These are phyloP conservation scores for Scatophagus argus DNA, from an alignment of 2,113 vertebrate species.

Conservation along the genomic window DNA sequence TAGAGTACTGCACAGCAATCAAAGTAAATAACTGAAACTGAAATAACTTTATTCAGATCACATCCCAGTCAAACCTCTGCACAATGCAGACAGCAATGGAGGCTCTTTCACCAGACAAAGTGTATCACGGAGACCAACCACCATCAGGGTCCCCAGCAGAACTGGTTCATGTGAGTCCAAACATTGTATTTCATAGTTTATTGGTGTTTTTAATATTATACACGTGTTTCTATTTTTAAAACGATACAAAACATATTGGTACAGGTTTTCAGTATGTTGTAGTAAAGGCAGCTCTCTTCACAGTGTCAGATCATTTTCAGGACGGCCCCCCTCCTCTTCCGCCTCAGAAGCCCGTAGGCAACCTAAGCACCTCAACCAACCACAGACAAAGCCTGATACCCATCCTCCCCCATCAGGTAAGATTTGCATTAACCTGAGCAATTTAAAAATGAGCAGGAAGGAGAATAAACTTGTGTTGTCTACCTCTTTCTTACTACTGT, in stretches of 20 bases:
- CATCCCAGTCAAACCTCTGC: slow-evolving; percentile 78
- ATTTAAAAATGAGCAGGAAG: too few relatives aligned
- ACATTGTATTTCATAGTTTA: neutral
- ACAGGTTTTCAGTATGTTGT: neutral
- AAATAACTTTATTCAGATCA: slow-evolving; percentile 84
- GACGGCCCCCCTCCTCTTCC: slow-evolving; percentile 88
- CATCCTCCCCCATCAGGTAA: slow-evolving; percentile 59
- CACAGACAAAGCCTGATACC: slow-evolving; percentile 68
- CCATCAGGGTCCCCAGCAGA: slow-evolving; percentile 92
- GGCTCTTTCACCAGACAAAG: slow-evolving; percentile 59
- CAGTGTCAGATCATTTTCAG: slow-evolving; percentile 80
- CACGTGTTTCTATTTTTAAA: neutral
- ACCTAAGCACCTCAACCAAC: slow-evolving; percentile 58
- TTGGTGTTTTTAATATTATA: neutral
- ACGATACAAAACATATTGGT: neutral
- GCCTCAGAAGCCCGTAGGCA: slow-evolving; percentile 88
- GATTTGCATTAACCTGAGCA: neutral
- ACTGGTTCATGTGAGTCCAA: slow-evolving; percentile 78
- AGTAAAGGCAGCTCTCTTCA: slow-evolving; percentile 50
- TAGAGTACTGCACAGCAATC: neutral
- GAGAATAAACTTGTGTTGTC: too few relatives aligned
- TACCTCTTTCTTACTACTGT: too few relatives aligned
- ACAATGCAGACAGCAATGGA: slow-evolving; percentile 66
- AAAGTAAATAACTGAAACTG: neutral
- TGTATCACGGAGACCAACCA: slow-evolving; percentile 89